phyloP scores from a whole-genome alignment of 1,140 invertebrate genomes.

The Drosophila littoralis region DNA sequence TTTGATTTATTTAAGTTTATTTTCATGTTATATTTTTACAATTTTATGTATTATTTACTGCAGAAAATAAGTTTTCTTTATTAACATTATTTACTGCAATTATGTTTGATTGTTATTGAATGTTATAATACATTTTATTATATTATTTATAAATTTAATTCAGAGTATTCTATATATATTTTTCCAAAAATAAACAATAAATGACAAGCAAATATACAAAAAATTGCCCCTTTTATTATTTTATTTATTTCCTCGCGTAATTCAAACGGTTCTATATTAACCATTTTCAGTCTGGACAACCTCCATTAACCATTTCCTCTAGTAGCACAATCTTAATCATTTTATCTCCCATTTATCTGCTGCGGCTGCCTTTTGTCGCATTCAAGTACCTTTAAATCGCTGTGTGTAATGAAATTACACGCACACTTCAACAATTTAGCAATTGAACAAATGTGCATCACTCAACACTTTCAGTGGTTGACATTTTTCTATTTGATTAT shows the following conservation, averaged over 20 bases:
- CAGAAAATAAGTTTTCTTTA: not conserved
- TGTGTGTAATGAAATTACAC: conserved; percentile 74
- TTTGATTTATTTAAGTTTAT: not conserved
- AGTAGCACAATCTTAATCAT: conserved; percentile 17
- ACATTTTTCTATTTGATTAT: conserved; percentile 39
- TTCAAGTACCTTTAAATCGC: conserved; percentile 21
- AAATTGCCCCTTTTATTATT: not conserved
- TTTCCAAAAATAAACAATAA: not conserved
- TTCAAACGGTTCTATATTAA: not conserved
- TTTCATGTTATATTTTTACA: not conserved
- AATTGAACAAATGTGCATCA: conserved; percentile 65
- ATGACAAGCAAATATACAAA: too few species aligned
- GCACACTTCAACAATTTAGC: conserved; percentile 78
- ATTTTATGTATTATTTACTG: too few species aligned
- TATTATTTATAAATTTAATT: not conserved
- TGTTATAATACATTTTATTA: not conserved
- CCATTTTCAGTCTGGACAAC: conserved; percentile 2
- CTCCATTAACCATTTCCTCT: conserved; percentile 32
- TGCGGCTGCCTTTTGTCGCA: conserved; percentile 32
- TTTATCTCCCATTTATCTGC: conserved; percentile 20
- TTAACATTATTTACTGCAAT: not conserved
- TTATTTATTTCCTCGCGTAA: not conserved
- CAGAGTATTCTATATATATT: not conserved
- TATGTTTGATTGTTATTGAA: not conserved
- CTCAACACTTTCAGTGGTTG: conserved; percentile 30